Evolutionary conservation across 2,797 vertebrate species (phyloP), one percentile per base, ranked within the genome.

Genomic region (Brachyrhaphis roseni): DNA sequence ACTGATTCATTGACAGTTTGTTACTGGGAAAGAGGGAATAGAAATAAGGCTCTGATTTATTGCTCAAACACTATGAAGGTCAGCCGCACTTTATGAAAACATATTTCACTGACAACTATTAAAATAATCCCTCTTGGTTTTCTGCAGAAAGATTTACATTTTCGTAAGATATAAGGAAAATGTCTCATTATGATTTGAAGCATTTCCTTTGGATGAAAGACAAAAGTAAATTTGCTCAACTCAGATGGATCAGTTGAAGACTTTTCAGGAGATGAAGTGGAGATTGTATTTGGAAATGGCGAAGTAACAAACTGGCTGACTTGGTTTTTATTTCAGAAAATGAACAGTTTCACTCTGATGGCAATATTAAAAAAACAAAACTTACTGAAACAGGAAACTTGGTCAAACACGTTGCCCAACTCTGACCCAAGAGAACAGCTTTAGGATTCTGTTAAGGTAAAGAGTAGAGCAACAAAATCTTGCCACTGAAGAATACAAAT

Each of bases 401-500:
- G 55, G 41, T 62, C 39, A 23, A 75, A 41, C 1, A 28, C 8
- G 10, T 34, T 28, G 13, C 16, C 41, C 12, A 43, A 23, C n/a
- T 62, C 18, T 31, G 43, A 62, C 57, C 39, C n/a, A 46, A 45
- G 4, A 28, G 1, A 23, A 23, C 16, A 36, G n/a, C 18, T 10
- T 10, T 1, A 5, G 55, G 8, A 1, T 20, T 16, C 12, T 59
- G n/a, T 59, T 31, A 11, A 28, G 26, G 4, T 43, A 45, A 20
- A 59, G n/a, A 31, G 15, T 20, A 1, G 18, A 75, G 41, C 55
- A 62, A 34, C 23, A 45, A 45, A 31, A 7, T 23, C 8, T 36
- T 47, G 1, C 34, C 75, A n/a, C 46, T 39, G 62, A 77, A 51
- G 7, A 77, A 77, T 39, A 28, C 46, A 46, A 77, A 68, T 23